Conservation (phyloP, 2,113 vertebrate species). For the Menura novaehollandiae region DNA sequence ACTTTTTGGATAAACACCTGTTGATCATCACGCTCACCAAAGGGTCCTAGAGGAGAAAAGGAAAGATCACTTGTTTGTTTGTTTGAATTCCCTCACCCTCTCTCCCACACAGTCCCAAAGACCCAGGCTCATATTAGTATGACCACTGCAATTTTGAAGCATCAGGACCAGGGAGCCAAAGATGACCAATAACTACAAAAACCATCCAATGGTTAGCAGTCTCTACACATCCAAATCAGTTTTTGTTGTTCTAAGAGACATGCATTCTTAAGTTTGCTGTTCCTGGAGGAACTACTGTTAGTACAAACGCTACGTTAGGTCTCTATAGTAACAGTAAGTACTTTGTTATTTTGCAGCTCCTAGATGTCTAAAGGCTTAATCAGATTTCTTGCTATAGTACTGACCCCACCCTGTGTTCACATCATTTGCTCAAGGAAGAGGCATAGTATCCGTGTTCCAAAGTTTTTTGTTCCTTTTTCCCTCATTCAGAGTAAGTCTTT, state of each 20-base stretch:
- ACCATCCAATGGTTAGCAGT: not conserved
- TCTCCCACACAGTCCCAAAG: not conserved
- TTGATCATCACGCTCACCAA: slow-evolving; percentile 96
- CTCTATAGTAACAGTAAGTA: not conserved
- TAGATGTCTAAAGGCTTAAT: not conserved
- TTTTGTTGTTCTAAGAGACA: not conserved
- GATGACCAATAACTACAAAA: not conserved
- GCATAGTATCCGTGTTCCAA: not conserved
- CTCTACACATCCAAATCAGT: not conserved
- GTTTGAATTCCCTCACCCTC: not conserved
- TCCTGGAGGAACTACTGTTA: not conserved
- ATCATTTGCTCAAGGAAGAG: not conserved
- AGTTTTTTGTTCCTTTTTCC: not conserved
- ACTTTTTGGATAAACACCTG: slow-evolving; percentile 99
- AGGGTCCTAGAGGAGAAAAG: slow-evolving; percentile 79
- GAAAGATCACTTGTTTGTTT: not conserved
- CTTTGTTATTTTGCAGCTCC: not conserved
- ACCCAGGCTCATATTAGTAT: not conserved
- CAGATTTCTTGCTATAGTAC: not conserved
- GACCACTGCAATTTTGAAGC: not conserved
- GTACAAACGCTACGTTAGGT: not conserved
- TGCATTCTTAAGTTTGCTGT: not conserved
- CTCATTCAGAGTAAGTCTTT: not conserved
- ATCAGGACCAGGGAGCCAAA: not conserved
- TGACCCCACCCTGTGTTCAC: not conserved